Evolutionary conservation across 2,888 invertebrate species (phyloP).

Genomic region (Julus scanicus): DNA sequence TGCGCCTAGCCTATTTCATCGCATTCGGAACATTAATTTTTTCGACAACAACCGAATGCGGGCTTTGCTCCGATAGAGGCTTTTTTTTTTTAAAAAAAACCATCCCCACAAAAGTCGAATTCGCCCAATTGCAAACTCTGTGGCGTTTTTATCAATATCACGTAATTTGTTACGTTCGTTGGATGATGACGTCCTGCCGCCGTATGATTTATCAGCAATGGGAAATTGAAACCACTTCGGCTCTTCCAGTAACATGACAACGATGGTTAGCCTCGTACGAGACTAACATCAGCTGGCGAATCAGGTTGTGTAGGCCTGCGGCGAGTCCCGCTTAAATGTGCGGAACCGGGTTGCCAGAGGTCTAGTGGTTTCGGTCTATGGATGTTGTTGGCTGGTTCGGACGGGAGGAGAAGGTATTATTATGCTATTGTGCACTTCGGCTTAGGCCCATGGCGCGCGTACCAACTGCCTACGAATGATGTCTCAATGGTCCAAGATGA

Average conservation of each 20-base stretch:
- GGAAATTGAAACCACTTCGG: background rate
- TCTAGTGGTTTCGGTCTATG: background rate
- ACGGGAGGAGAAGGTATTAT: background rate
- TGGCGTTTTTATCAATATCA: background rate
- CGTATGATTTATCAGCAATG: background rate
- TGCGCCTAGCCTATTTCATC: background rate
- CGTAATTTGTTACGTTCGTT: background rate
- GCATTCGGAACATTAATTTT: background rate
- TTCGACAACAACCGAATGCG: background rate
- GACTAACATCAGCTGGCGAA: constrained; percentile 21
- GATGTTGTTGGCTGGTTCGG: background rate
- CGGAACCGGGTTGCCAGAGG: background rate
- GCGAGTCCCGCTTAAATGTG: background rate
- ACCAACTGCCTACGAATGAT: background rate
- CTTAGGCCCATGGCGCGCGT: background rate
- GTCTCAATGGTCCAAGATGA: constrained; percentile 1
- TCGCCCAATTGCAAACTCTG: background rate
- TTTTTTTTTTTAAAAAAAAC: background rate
- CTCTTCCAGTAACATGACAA: background rate
- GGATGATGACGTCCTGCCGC: background rate
- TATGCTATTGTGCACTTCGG: background rate
- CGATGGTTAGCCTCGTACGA: background rate
- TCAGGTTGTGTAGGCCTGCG: background rate
- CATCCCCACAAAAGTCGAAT: background rate
- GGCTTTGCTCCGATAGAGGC: constrained; percentile 28